Conservation (phyloP, 2,888 invertebrate species). For the Aporophyla nigra region DNA sequence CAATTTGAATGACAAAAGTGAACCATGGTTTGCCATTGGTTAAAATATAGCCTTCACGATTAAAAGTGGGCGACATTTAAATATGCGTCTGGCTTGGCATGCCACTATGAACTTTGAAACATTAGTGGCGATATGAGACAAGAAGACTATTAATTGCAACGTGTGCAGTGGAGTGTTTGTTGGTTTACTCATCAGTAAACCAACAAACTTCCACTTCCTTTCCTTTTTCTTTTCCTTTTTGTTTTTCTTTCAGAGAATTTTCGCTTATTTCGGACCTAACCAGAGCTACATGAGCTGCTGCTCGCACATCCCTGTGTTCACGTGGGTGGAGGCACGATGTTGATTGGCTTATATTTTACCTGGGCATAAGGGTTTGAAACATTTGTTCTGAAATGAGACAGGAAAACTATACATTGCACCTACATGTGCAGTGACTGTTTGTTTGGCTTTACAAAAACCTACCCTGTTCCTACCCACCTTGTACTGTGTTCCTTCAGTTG, state of each 20-base stretch:
- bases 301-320: background rate
- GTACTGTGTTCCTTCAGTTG: no score
- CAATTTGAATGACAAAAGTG: background rate
- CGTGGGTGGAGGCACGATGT: no score
- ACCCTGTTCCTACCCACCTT: no score
- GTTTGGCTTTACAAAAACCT: no score
- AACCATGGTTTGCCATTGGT: background rate
- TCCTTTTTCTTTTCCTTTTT: no score
- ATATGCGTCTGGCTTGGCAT: background rate
- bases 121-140: background rate
- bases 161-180: slow-evolving; percentile 6
- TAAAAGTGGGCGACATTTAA: no score
- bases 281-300: slow-evolving; percentile 9
- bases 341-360: background rate
- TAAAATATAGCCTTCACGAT: background rate
- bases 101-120: background rate
- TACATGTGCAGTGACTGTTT: no score
- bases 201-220: no score
- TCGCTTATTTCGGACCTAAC: slow-evolving; percentile 12
- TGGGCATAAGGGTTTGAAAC: background rate
- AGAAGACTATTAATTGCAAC: background rate
- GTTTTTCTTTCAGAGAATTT: background rate
- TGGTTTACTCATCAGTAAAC: background rate
- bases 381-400: background rate
- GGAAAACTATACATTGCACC: no score